Evolutionary conservation across 92 coral and sea anemone genomes (phyloP), one percentile per base, ranked within the genome.

Genomic region (Paragorgia papillata): DNA sequence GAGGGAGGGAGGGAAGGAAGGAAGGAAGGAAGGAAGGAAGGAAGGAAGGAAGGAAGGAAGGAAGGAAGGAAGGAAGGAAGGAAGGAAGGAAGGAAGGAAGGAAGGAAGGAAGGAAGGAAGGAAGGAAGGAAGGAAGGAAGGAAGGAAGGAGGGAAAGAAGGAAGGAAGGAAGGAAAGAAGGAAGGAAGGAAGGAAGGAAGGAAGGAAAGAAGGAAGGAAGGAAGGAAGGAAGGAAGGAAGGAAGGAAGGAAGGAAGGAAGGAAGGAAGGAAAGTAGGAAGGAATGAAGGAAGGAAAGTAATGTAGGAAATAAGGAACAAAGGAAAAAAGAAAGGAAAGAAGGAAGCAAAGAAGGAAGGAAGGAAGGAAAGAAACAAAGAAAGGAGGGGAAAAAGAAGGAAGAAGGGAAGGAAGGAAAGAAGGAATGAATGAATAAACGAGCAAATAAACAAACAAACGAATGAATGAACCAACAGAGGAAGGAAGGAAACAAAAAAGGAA

Each of bases 21-120:
- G 53, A 46, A 46, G 53, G 53, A 46, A 46, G 53, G 53, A 46
- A 46, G 53, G 53, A 46, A 46, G 53, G n/a, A 46, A 46, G 53
- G 53, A 46, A 46, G 53, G 9, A 46, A 46, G 53, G 53, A 46
- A 46, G n/a, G 53, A 46, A 46, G 53, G 53, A 46, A 46, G 53
- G 53, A 46, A 15, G 53, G n/a, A 46, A 15, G 53, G n/a, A 46
- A 15, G 53, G 15, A 46, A 15, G 53, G n/a, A 46, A 15, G 53
- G 2, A 46, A 15, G 53, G n/a, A 46, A 15, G n/a, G n/a, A 46
- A 15, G 53, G 15, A 46, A 15, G 53, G n/a, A 46, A 15, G 14
- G n/a, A 46, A 15, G 53, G n/a, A 46, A 15, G 53, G 15, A 46
- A 15, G 14, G n/a, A 46, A 15, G 14, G n/a, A 46, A 15, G 14